These are phyloP conservation scores for Penaeus monodon DNA, from an alignment of 2,888 invertebrate species.

Conservation along the genomic window DNA sequence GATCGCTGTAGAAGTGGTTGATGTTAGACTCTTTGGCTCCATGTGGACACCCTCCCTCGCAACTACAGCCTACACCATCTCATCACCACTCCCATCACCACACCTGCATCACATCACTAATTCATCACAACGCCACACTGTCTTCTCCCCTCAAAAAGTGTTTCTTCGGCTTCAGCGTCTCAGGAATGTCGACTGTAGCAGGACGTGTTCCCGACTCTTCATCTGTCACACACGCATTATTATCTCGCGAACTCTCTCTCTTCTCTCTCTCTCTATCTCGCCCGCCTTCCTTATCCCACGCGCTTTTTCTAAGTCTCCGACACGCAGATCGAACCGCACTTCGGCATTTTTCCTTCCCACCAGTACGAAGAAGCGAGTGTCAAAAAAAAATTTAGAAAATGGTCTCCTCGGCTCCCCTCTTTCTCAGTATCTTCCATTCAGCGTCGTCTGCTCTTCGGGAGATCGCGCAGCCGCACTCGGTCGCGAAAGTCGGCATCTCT, in stretches of 20 bases:
- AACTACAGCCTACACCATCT: constrained; percentile 36
- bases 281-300: neutral
- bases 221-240: constrained; percentile 38
- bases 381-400: constrained; percentile 45
- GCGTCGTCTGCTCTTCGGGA: constrained; percentile 55
- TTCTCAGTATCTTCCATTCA: constrained; percentile 54
- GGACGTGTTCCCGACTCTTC: constrained; percentile 31
- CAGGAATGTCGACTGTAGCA: constrained; percentile 40
- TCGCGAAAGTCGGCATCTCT: constrained; percentile 33
- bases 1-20: constrained; percentile 7
- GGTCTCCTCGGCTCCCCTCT: constrained; percentile 28
- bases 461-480: constrained; percentile 48
- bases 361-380: constrained; percentile 37
- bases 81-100: constrained; percentile 28
- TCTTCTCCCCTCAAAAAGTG: neutral
- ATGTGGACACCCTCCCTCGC: constrained; percentile 34
- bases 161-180: constrained; percentile 31
- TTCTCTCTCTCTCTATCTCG: constrained; percentile 1
- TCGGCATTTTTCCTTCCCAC: constrained; percentile 4
- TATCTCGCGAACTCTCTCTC: constrained; percentile 4
- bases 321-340: neutral
- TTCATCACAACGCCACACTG: constrained; percentile 3
- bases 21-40: constrained; percentile 21
- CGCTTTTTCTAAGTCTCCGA: constrained; percentile 35
- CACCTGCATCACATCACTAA: constrained; percentile 32